These are phyloP conservation scores for Picathartes gymnocephalus DNA, from an alignment of 2,113 vertebrate genomes.

Conservation along the genomic window DNA sequence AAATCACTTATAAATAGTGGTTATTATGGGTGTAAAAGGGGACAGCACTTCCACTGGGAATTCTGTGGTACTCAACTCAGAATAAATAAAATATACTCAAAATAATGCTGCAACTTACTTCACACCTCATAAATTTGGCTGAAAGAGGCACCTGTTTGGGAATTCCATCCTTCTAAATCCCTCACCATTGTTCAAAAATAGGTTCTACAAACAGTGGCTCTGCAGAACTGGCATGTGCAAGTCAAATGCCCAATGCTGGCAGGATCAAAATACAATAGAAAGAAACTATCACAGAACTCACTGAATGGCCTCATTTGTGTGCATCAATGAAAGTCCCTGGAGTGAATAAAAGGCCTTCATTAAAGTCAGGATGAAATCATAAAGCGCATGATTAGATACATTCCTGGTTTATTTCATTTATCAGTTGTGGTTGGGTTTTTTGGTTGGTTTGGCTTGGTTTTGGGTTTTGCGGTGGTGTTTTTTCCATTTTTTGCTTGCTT, in stretches of 20 bases:
- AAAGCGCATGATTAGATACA: not conserved
- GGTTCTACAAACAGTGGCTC: not conserved
- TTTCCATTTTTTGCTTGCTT: not conserved
- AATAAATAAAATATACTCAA: not conserved
- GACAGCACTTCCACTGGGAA: not conserved
- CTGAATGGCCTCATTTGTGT: not conserved
- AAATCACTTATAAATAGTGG: not conserved
- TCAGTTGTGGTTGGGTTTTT: not conserved
- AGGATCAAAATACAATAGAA: not conserved
- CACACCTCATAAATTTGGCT: not conserved
- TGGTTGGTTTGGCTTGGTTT: not conserved
- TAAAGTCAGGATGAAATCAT: not conserved
- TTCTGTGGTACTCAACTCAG: not conserved
- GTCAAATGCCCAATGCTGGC: not conserved
- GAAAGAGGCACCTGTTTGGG: not conserved
- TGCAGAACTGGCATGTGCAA: not conserved
- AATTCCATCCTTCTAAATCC: not conserved
- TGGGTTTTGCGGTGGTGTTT: not conserved
- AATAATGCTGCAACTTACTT: not conserved
- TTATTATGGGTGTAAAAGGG: not conserved
- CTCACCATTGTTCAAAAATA: not conserved
- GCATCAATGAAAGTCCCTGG: not conserved
- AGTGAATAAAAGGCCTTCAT: not conserved
- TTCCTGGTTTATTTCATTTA: not conserved
- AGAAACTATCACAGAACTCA: not conserved